Percentiles rank a stretch among this genome's conserved stretches.
phyloP scores from a whole-genome alignment of 1,140 invertebrate genomes.

The Leptestheria dahalacensis region DNA sequence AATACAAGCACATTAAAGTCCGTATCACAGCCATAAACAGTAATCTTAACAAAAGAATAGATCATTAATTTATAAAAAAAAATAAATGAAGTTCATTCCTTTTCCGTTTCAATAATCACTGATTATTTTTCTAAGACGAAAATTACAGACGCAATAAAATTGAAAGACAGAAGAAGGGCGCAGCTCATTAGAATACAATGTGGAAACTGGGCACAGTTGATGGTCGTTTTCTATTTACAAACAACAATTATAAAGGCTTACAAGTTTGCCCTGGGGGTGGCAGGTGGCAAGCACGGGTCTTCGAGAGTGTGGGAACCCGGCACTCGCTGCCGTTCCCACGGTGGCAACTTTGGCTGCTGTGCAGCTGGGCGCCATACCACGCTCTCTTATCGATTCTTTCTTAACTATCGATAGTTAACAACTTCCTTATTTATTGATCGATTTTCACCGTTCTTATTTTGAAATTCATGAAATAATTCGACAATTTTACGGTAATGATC shows the following conservation, averaged over 20 bases:
- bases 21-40: too few species aligned
- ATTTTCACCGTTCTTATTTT: neutral
- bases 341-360: neutral
- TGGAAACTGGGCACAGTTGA: neutral
- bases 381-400: neutral
- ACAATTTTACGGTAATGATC: too few species aligned
- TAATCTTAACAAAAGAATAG: too few species aligned
- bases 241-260: neutral
- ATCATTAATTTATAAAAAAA: too few species aligned
- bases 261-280: neutral
- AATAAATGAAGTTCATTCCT: too few species aligned
- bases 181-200: neutral
- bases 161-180: too few species aligned
- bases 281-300: constrained; percentile 8
- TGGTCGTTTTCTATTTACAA: neutral
- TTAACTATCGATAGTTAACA: neutral
- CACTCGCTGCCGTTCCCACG: neutral
- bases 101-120: too few species aligned
- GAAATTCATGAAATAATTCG: neutral
- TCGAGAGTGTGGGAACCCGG: neutral
- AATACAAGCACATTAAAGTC: too few species aligned
- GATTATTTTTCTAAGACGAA: too few species aligned
- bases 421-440: neutral
- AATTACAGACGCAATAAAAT: too few species aligned
- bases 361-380: neutral